phyloP scores from a whole-genome alignment of 2,888 invertebrate species.

The Drosophila histrio region DNA sequence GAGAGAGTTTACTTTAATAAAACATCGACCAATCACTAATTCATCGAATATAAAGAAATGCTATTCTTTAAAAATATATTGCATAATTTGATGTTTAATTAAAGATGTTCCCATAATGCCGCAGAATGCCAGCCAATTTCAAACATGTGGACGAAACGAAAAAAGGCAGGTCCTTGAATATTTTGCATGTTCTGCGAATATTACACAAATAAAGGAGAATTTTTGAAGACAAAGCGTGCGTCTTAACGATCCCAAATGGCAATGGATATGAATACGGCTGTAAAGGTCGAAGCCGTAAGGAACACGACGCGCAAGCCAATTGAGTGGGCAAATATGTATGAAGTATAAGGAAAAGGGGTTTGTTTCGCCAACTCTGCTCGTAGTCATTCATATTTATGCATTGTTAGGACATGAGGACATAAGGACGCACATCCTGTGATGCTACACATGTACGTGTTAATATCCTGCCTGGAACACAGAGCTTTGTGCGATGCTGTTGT shows the following conservation, averaged over 20 bases:
- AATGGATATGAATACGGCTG: constrained; percentile 55
- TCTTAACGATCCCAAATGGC: constrained; percentile 64
- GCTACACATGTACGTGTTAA: constrained; percentile 70
- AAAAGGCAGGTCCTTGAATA: constrained; percentile 19
- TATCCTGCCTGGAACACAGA: constrained; percentile 58
- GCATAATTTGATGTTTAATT: background rate
- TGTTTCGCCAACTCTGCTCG: constrained; percentile 16
- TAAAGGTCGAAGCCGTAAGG: constrained; percentile 48
- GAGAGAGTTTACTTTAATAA: too few relatives aligned
- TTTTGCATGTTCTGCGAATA: constrained; percentile 58
- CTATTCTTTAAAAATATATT: background rate
- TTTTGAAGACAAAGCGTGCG: constrained; percentile 52
- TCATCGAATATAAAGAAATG: background rate
- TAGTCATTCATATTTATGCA: constrained; percentile 70
- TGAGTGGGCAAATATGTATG: constrained; percentile 24
- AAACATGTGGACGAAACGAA: background rate
- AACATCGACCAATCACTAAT: too few relatives aligned
- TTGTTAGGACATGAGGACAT: constrained; percentile 57
- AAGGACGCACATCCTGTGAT: constrained; percentile 62
- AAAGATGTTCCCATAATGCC: background rate
- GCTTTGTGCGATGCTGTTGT: constrained; percentile 59
- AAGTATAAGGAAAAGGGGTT: constrained; percentile 31
- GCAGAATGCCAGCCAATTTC: background rate
- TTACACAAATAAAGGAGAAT: constrained; percentile 49
- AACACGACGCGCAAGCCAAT: constrained; percentile 62